Base-by-base conservation (phyloP, 1,140 invertebrate species). In the Penaeus indicus region DNA sequence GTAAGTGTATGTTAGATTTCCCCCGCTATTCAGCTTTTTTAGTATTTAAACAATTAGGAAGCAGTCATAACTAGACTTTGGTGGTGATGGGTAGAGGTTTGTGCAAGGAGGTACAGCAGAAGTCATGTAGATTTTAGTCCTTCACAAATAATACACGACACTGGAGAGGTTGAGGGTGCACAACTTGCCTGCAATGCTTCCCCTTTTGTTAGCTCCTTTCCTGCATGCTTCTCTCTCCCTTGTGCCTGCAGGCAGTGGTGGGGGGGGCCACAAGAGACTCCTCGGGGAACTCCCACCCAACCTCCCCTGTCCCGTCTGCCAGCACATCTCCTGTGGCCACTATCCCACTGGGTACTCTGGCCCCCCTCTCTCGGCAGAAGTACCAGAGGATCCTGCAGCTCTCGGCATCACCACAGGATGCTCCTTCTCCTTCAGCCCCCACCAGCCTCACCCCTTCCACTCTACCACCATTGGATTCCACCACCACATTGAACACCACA, bases 361-460 rank as follows among this genome's bases (percentile, higher is more conserved):
- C 86, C 27, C 80, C 86, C 0, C 62, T 88, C 25, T 88, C 86
- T n/a, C 80, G 86, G 22, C 86, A 88, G 62, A 88, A 83, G 54
- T 88, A 88, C 54, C 61, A 81, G n/a, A 47, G 84, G 77, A 86
- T 86, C 42, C 63, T 86, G 47, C 77, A 86, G 61, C 42, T 78
- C 18, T 62, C 84, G 27, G 11, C 72, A 62, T 10, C 42, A 11
- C 18, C 22, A n/a, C 61, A 38, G 32, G 84, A 85, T 22, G 19
- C 27, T 13, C n/a, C 32, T 25, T 63, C 85, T 54, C 32, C 32
- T 72, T 32, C 25, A 72, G 32, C 32, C 69, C 32, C 69, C 13
- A 22, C 69, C 38, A 42, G 38, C 38, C 38, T 42, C 38, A 42
- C 38, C 38, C 38, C 38, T 42, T 42, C 38, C 38, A 42, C 7